Percentiles rank a stretch among this genome's conserved stretches.
Conservation (phyloP, 2,113 vertebrate genomes). For the Poecile atricapillus region DNA sequence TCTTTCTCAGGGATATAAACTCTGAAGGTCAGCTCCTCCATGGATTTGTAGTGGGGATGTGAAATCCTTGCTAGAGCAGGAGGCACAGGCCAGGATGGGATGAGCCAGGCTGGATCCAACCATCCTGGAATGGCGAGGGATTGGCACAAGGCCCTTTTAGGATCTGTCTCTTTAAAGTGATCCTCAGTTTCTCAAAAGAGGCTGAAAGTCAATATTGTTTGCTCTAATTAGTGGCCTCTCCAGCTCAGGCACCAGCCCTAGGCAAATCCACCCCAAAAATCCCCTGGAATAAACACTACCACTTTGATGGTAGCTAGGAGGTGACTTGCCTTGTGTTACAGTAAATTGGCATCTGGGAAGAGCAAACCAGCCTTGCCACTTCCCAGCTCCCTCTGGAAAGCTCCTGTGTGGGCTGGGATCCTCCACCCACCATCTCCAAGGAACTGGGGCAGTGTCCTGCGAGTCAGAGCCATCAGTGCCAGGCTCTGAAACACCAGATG, state of each 20-base stretch:
- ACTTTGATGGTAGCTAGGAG: conserved; percentile 20
- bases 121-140: neutral
- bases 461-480: neutral
- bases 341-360: conserved; percentile 21
- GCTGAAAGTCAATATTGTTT: neutral
- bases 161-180: neutral
- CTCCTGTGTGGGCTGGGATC: neutral
- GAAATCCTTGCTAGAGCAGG: neutral
- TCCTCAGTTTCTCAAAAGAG: conserved; percentile 4
- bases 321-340: neutral
- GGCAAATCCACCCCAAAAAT: conserved; percentile 49
- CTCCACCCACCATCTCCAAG: neutral
- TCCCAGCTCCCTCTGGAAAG: neutral
- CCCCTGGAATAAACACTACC: conserved; percentile 20
- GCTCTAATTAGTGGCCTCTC: conserved; percentile 32
- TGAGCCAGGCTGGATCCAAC: neutral
- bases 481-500: neutral
- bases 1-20: neutral
- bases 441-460: neutral
- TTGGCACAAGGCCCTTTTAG: neutral
- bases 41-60: neutral
- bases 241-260: conserved; percentile 11
- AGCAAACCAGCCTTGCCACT: neutral
- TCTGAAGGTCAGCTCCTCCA: neutral
- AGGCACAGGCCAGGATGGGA: neutral